Base-by-base conservation (phyloP, 2,888 invertebrate genomes). In the Dioctria rufipes region DNA sequence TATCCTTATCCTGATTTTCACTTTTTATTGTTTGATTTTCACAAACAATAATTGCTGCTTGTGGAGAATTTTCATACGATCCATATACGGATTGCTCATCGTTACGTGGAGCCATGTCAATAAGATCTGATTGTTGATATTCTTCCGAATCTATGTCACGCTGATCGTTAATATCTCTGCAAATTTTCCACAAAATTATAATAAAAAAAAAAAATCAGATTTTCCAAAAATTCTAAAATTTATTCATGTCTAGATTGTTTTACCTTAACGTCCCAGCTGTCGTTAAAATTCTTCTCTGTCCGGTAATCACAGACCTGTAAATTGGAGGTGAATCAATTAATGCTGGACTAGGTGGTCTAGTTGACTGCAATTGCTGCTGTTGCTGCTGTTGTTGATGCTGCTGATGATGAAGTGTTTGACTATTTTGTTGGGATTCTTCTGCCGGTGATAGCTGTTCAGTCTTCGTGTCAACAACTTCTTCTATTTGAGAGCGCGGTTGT, bases 201-300 rank as follows among this genome's bases (percentile, higher is more conserved):
- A 46, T 46, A 2, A 6, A 46, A 46, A 46, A 46, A 46, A 46
- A 8, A 54, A 3, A n/a, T n/a, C n/a, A n/a, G n/a, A n/a, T n/a
- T n/a, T n/a, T n/a, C n/a, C n/a, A n/a, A 4, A 54, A 1, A 8
- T 54, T 11, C 13, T 49, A 13, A n/a, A 46, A 25, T 46, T 8
- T 25, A 25, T 2, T 25, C 2, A 2, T 25, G 25, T 25, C 25
- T 2, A 25, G 25, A 25, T 25, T 25, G 51, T 51, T 79, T 79
- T 80, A 85, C 85, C 85, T 83, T 85, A 89, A 85, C 66, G 89
- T 89, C 39, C 89, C 89, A 4, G 89, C 86, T 37, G 89, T 89
- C 81, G 89, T 89, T 40, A 89, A 84, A 73, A 89, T 89, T 51
- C 89, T 86, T 5, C 88, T 85, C 81, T 87, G 88, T 2, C 58